phyloP scores from a whole-genome alignment of 1,140 invertebrate species.

The honey bee (Apis mellifera) region DNA sequence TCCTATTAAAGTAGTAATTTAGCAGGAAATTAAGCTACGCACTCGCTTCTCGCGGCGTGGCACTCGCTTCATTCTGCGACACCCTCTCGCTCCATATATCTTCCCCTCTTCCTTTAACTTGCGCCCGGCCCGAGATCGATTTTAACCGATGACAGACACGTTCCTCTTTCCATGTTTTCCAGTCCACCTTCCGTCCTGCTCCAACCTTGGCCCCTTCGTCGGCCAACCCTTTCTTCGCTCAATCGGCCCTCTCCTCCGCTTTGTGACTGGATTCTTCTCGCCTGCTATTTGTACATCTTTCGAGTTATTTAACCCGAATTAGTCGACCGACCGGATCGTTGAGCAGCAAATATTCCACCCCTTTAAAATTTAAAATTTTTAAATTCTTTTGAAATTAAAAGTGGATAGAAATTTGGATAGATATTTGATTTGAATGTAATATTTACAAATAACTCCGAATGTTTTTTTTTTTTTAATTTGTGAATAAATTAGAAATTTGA shows the following conservation, averaged over 20 bases:
- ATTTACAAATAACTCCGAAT: too few species aligned
- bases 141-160: slow-evolving; percentile 49
- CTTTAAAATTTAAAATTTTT: too few species aligned
- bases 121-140: slow-evolving; percentile 4
- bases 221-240: not conserved
- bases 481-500: too few species aligned
- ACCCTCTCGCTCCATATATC: slow-evolving; percentile 34
- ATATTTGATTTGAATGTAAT: too few species aligned
- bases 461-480: too few species aligned
- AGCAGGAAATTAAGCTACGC: slow-evolving; percentile 82
- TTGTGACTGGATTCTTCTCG: not conserved
- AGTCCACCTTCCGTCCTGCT: slow-evolving; percentile 16
- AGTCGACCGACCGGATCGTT: not conserved
- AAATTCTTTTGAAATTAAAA: too few species aligned
- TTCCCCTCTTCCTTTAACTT: slow-evolving; percentile 9
- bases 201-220: too few species aligned
- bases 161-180: slow-evolving; percentile 36
- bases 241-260: slow-evolving; percentile 39
- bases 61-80: slow-evolving; percentile 64
- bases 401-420: too few species aligned
- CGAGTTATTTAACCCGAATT: not conserved
- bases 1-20: slow-evolving; percentile 83
- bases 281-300: not conserved
- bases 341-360: too few species aligned
- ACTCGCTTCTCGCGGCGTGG: slow-evolving; percentile 72